Evolutionary conservation across 2,113 vertebrate species (phyloP).

Genomic region (Cepphus grylle): DNA sequence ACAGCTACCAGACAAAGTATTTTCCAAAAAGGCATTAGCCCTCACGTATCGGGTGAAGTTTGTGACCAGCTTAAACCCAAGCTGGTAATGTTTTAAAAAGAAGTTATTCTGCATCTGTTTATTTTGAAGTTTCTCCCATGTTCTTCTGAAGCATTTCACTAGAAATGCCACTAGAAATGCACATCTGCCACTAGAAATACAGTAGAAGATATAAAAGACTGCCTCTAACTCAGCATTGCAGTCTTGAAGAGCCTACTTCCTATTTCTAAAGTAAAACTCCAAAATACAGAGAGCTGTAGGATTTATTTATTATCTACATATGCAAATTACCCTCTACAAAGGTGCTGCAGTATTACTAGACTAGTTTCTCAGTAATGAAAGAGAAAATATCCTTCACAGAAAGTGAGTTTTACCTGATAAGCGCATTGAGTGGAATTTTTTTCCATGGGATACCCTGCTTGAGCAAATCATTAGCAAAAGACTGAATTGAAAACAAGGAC

Average conservation of each 20-base stretch:
- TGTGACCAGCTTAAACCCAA: not conserved
- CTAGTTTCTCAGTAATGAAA: not conserved
- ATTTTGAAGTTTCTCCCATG: not conserved
- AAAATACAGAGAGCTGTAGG: not conserved
- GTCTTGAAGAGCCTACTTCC: not conserved
- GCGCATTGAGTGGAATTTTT: conserved; percentile 89
- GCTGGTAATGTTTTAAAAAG: not conserved
- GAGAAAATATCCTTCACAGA: not conserved
- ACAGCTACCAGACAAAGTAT: not conserved
- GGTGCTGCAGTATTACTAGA: not conserved
- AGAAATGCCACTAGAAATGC: not conserved
- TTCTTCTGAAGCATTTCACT: not conserved
- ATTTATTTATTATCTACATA: not conserved
- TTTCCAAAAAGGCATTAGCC: not conserved
- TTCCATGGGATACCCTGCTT: conserved; percentile 96
- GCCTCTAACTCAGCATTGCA: not conserved
- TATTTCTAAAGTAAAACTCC: not conserved
- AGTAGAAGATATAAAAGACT: not conserved
- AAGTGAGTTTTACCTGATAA: conserved; percentile 84
- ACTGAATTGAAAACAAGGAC: conserved; percentile 96
- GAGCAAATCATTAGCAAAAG: conserved; percentile 93
- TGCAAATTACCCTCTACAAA: not conserved
- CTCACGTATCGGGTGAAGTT: not conserved
- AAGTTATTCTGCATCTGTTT: not conserved
- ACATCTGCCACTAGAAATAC: not conserved